These are phyloP conservation scores for Eidolon dupreanum DNA, from an alignment of 2,797 vertebrate genomes.

Conservation along the genomic window DNA sequence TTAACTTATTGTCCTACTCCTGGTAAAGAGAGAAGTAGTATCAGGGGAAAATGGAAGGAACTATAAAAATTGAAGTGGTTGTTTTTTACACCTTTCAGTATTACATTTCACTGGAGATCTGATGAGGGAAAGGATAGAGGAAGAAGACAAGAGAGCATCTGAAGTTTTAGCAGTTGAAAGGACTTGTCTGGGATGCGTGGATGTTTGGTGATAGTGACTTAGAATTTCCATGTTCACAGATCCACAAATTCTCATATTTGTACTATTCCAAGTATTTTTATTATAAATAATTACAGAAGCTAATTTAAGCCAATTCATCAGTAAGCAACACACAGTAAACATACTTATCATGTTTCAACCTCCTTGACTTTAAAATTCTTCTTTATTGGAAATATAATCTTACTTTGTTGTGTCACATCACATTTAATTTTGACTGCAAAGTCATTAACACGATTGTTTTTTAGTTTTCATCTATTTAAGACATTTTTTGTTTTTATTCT, in stretches of 20 bases:
- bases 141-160: neutral
- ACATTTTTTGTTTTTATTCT: constrained; percentile 47
- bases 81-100: neutral
- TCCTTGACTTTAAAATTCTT: constrained; percentile 46
- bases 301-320: constrained; percentile 10
- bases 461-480: constrained; percentile 47
- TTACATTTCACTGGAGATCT: neutral
- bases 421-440: constrained; percentile 20
- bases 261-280: neutral
- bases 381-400: neutral
- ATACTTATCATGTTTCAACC: neutral
- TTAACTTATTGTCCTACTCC: constrained; percentile 25
- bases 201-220: neutral
- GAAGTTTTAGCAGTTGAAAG: neutral
- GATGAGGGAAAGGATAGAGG: neutral
- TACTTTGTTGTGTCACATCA: neutral
- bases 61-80: neutral
- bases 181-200: neutral
- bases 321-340: neutral
- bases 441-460: neutral
- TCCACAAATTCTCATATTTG: neutral
- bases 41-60: neutral
- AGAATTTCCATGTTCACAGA: neutral
- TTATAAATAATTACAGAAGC: neutral
- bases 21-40: neutral